Evolutionary conservation across 1,140 invertebrate genomes (phyloP), one percentile per base, ranked within the genome.

Genomic region (Choristoneura fumiferana): DNA sequence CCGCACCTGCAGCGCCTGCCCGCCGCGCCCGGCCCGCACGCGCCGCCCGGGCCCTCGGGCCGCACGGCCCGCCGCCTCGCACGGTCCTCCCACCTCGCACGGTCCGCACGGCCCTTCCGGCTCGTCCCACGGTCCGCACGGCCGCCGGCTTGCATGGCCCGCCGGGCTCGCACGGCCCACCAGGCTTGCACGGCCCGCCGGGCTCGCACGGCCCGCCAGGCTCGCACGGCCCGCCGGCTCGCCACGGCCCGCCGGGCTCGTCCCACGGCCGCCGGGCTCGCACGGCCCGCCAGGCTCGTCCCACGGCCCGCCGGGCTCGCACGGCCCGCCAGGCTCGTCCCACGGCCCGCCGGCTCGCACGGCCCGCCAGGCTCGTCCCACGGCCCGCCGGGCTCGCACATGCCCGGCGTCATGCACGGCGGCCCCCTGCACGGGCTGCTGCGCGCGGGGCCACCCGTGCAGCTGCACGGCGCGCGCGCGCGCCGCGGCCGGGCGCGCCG

Each of bases 41-140:
- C 17, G 12, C 67, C 88, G 89, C 37, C 85, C 84, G 0, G 71
- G 87, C 0, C 89, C 87, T 10, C 63, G 36, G 90, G 91, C 66
- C 90, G 89, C 0, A 83, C 91, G 82, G 91, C 1, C 22, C 22
- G 1, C 56, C 36, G 53, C 66, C 33, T 60, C 64, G 10, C 65
- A 61, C 22, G 61, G 57, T 14, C 62, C 66, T 14, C 67, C 67
- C 8, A 62, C 60, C 38, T 58, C 37, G 10, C 57, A 40, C 14
- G 43, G 43, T 0, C 60, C 4, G n/a, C n/a, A n/a, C n/a, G n/a
- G n/a, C 5, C n/a, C n/a, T 29, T 54, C 37, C 45, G 62, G 49
- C 17, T 61, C 43, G 17, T 13, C 37, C 17, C 56, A 1, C 53
- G 60, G 38, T 77, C 90, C 35, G 2, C 6, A n/a, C 56, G 13